A percentile compares a stretch with the other conserved stretches of the same genome.
These are phyloP conservation scores for Melanophora roralis DNA, from an alignment of 2,888 invertebrate species.

Conservation along the genomic window DNA sequence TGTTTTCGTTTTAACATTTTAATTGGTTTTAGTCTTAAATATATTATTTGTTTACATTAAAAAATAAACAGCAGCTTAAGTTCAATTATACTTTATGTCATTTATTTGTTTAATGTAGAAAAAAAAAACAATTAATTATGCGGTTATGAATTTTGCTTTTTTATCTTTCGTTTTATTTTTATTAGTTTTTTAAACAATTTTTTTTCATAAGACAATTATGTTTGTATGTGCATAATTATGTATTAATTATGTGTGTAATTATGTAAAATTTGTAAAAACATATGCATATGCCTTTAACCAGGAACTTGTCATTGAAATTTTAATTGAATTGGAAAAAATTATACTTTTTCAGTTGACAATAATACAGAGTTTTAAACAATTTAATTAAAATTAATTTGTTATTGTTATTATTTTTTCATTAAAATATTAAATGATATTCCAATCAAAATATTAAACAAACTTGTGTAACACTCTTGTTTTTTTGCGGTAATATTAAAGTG, in stretches of 20 bases:
- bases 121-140: slow-evolving; percentile 35
- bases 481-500: not conserved
- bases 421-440: no score
- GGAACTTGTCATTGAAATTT: slow-evolving; percentile 47
- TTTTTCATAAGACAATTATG: not conserved
- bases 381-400: not conserved
- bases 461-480: not conserved
- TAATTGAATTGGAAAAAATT: slow-evolving; percentile 29
- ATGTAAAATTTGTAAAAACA: not conserved
- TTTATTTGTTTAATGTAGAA: slow-evolving; percentile 4
- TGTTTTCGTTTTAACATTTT: not conserved
- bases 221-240: no score
- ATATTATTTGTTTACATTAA: slow-evolving; percentile 4
- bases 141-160: slow-evolving; percentile 21
- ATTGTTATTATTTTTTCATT: no score
- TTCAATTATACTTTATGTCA: slow-evolving; percentile 5
- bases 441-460: slow-evolving; percentile 12
- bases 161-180: not conserved
- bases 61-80: slow-evolving; percentile 18
- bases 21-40: not conserved
- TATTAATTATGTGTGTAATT: no score
- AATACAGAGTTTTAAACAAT: slow-evolving; percentile 25
- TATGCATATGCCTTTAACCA: not conserved
- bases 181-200: not conserved
- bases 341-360: slow-evolving; percentile 25